Base-by-base conservation (phyloP, 2,113 vertebrate species). In the Gadus chalcogrammus region DNA sequence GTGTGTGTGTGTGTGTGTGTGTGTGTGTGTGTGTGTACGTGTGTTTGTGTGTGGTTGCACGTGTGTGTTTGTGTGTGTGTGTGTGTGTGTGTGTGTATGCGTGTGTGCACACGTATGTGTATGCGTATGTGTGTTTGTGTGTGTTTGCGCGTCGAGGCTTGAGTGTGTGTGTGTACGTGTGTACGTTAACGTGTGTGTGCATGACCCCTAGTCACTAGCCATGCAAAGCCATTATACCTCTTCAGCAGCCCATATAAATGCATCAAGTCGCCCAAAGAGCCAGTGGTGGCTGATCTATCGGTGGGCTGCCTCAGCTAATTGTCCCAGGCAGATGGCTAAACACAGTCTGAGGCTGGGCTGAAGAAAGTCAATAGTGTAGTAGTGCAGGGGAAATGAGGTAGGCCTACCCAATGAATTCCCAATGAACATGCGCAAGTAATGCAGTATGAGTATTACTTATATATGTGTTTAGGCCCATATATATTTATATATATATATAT, bases 271-370 rank as follows among this genome's bases (percentile, higher is more conserved):
- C 80, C 62, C 22, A 61, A 71, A 59, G 20, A 66, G 68, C 5
- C 38, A n/a, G 0, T 27, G 61, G 53, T 69, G 73, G 72, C 63
- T 76, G 80, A 78, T 75, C 73, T 81, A 79, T 77, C 42, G 27
- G 52, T 61, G 31, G 72, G 69, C 70, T 64, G 77, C 69, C 67
- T 70, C 67, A 53, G 68, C 16, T 76, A 82, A 78, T 77, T 82
- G 53, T 68, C 67, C 76, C 75, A 63, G 68, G 53, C 76, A 78
- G 68, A 77, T 76, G 67, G 61, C 58, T 2, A 27, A 75, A 79
- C 38, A 59, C 20, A 12, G 65, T 67, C 9, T 16, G 72, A 65
- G 35, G 60, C 62, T 15, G 58, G 35, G 17, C 56, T 12, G 3
- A 6, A 27, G 56, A 20, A 24, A 48, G 42, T 48, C 42, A 48